These are phyloP conservation scores for Agapornis canus DNA, from an alignment of 2,797 vertebrate genomes.

Conservation along the genomic window DNA sequence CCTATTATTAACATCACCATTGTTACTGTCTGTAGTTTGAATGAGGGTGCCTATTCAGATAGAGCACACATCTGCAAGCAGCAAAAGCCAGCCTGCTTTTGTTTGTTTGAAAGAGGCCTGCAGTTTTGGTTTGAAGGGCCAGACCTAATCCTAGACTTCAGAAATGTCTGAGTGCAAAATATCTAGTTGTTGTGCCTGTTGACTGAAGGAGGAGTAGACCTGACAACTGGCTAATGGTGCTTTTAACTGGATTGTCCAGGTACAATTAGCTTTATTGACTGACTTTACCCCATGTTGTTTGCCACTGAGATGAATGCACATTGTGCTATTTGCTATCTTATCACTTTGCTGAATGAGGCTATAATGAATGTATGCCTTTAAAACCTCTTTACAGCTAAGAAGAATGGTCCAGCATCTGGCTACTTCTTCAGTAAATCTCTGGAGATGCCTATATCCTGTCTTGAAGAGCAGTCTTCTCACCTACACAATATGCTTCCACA, in stretches of 20 bases:
- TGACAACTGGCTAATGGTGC: background rate
- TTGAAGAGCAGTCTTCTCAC: background rate
- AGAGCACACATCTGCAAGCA: background rate
- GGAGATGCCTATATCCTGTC: background rate
- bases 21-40: background rate
- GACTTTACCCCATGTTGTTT: background rate
- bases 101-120: background rate
- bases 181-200: background rate
- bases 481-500: background rate
- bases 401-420: background rate
- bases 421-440: background rate
- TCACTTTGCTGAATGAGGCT: background rate
- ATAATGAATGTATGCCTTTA: background rate
- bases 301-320: background rate
- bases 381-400: background rate
- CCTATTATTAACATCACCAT: background rate
- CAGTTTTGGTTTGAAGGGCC: background rate
- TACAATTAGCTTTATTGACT: slow-evolving; percentile 28
- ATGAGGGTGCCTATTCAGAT: background rate
- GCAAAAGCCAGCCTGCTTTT: background rate
- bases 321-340: background rate
- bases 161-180: background rate
- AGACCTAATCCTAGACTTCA: background rate
- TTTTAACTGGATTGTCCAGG: background rate
- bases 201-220: background rate